Evolutionary conservation across 2,113 vertebrate genomes (phyloP).

Genomic region (Neogobius melanostomus): DNA sequence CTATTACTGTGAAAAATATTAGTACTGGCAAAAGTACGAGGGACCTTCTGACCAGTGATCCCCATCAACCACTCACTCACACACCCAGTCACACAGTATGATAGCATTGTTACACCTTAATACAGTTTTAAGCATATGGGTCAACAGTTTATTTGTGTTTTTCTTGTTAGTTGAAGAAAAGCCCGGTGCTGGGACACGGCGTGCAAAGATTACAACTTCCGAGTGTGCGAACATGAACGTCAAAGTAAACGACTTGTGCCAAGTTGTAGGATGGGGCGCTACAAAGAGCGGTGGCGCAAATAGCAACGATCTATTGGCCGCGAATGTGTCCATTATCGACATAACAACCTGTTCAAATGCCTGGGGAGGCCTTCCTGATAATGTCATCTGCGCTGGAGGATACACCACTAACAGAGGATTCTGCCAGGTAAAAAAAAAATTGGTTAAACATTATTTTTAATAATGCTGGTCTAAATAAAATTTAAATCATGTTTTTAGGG

Average conservation of each 20-base stretch:
- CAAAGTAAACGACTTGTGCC: slow-evolving; percentile 21
- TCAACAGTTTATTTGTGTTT: neutral
- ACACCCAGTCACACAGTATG: too few relatives aligned
- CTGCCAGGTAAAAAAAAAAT: slow-evolving; percentile 48
- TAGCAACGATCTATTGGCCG: slow-evolving; percentile 31
- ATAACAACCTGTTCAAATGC: neutral
- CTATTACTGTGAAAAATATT: too few relatives aligned
- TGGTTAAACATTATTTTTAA: neutral
- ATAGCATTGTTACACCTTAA: too few relatives aligned
- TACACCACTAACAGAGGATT: slow-evolving; percentile 35
- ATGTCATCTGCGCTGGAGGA: slow-evolving; percentile 51
- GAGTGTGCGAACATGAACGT: neutral
- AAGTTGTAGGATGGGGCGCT: slow-evolving; percentile 63
- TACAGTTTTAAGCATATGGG: neutral
- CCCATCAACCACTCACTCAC: too few relatives aligned
- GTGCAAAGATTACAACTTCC: slow-evolving; percentile 22
- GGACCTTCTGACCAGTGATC: too few relatives aligned
- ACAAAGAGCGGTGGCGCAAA: accelerated
- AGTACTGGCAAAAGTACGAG: too few relatives aligned
- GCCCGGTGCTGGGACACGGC: neutral
- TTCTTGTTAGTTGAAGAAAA: slow-evolving; percentile 32
- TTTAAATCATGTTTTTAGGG: slow-evolving; percentile 70
- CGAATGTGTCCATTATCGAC: slow-evolving; percentile 37
- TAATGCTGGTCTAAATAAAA: neutral
- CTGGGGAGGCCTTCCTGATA: too few relatives aligned